These are phyloP conservation scores for Diglossa cyanea DNA, from an alignment of 2,797 vertebrate genomes.

Conservation along the genomic window DNA sequence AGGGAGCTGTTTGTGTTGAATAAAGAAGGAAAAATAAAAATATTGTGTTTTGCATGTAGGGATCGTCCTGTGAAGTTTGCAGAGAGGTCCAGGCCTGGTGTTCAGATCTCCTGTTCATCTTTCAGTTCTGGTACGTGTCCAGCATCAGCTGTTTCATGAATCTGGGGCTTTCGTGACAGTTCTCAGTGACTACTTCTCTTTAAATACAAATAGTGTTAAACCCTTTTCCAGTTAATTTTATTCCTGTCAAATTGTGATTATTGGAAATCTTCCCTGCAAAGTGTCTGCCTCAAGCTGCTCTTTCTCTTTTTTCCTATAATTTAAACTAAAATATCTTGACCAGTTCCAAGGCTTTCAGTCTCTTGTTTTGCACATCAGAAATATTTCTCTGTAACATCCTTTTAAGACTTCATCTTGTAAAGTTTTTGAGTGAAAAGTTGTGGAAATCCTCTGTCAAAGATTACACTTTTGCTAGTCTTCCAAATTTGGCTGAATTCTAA, in stretches of 20 bases:
- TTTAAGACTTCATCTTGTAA: neutral
- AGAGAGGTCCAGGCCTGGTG: slow-evolving; percentile 94
- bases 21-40: neutral
- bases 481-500: neutral
- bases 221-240: neutral
- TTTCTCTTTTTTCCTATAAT: neutral
- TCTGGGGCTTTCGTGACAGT: neutral
- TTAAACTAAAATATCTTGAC: neutral
- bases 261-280: neutral
- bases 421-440: neutral
- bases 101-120: slow-evolving; percentile 95
- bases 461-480: neutral
- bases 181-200: neutral
- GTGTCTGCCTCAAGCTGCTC: neutral
- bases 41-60: slow-evolving; percentile 61
- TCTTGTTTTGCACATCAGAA: neutral
- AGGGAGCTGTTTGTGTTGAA: neutral
- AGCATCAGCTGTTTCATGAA: neutral
- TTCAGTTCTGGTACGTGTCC: slow-evolving; percentile 89
- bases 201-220: neutral
- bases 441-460: neutral
- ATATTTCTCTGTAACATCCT: neutral
- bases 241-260: neutral
- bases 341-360: neutral
- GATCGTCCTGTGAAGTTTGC: slow-evolving; percentile 94